A percentile compares a stretch with the other conserved stretches of the same genome.
Evolutionary conservation across 2,113 vertebrate genomes (phyloP).

Genomic region (Eulacestoma nigropectus): DNA sequence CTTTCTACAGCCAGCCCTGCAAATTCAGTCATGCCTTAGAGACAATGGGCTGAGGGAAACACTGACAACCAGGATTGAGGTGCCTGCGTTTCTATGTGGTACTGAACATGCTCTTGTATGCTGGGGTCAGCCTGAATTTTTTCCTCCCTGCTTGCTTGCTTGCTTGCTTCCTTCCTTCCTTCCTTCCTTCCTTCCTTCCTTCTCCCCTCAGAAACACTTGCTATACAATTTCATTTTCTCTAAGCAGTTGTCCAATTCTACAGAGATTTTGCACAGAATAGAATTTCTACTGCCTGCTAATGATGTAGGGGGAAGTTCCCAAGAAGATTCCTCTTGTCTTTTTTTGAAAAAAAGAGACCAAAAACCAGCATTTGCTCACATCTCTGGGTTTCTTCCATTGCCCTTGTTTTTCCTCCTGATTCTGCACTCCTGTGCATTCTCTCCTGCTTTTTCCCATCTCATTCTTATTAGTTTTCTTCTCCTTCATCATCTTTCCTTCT

Average conservation of each 20-base stretch:
- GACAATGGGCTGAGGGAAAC: not conserved
- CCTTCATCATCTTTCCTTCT: not conserved
- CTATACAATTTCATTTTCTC: not conserved
- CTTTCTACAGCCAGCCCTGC: not conserved
- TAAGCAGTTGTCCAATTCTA: not conserved
- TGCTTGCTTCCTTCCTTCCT: not conserved
- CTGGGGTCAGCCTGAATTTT: not conserved
- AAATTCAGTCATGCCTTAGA: not conserved
- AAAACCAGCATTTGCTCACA: not conserved
- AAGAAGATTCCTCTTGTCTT: not conserved
- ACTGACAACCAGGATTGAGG: not conserved
- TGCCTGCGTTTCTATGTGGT: not conserved
- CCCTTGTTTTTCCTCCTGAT: not conserved
- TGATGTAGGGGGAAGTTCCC: not conserved
- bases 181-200: not conserved
- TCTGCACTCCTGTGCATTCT: not conserved
- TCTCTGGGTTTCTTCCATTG: not conserved
- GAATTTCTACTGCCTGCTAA: not conserved
- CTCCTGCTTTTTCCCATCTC: not conserved
- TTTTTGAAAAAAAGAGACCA: not conserved
- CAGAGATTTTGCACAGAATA: not conserved
- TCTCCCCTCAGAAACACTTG: not conserved
- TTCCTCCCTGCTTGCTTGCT: rapidly evolving
- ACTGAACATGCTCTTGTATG: not conserved
- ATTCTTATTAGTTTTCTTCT: not conserved